Conservation (phyloP, 2,113 vertebrate species). For the Capreolus pygargus region DNA sequence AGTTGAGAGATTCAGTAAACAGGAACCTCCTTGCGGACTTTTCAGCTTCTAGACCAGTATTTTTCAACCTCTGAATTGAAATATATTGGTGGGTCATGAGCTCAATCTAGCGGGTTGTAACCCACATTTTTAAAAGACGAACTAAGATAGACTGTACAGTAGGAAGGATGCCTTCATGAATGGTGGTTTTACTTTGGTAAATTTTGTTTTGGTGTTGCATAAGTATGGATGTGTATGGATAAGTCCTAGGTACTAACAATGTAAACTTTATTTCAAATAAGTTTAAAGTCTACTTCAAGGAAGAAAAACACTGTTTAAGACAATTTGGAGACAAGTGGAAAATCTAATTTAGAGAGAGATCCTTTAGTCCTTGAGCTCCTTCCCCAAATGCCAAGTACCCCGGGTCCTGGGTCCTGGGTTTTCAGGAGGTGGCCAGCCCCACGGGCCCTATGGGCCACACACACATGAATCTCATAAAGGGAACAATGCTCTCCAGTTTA, state of each 20-base stretch:
- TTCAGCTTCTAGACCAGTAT: neutral
- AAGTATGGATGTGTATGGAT: neutral
- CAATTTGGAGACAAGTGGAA: neutral
- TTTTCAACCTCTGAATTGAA: neutral
- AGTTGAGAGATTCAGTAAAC: neutral
- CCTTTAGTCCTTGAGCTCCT: neutral
- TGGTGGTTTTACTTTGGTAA: neutral
- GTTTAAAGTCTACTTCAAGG: neutral
- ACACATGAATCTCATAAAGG: fast-evolving
- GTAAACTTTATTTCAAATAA: neutral
- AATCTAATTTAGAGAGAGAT: neutral
- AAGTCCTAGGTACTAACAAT: neutral
- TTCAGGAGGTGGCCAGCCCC: neutral
- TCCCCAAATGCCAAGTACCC: neutral
- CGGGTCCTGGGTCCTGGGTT: neutral
- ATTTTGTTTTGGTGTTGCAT: neutral
- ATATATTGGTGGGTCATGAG: neutral
- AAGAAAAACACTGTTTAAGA: neutral
- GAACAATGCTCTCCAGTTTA: neutral
- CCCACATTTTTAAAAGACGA: neutral
- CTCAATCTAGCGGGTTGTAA: neutral
- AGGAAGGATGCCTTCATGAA: neutral
- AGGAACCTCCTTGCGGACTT: neutral
- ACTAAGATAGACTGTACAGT: neutral
- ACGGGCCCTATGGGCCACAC: neutral